Evolutionary conservation across 2,797 vertebrate genomes (phyloP), one percentile per base, ranked within the genome.

Genomic region (Dallia pectoralis): DNA sequence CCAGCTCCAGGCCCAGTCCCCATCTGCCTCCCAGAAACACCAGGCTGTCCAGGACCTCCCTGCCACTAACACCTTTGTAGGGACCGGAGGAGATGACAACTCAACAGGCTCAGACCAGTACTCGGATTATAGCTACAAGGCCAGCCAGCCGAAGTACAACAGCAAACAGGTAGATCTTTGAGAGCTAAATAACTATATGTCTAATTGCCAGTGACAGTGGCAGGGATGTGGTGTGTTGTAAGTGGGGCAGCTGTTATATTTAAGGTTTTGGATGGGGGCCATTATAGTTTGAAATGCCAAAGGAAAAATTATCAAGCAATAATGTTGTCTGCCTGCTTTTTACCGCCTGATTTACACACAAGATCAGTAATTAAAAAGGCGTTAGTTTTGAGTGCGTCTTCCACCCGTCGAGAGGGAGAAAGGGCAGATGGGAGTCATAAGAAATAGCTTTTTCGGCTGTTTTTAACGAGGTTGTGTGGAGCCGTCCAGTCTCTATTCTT

Each of bases 51-150:
- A 99, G 91, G 97, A 99, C 92, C 95, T 99, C 79, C 98, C 98
- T 0, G 97, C 97, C 47, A 91, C 97, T 90, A 99, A 99, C 91
- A 99, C 98, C 77, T 99, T 99, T 82, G 98, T 99, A 80, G 97
- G 98, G 85, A 98, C 97, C 0, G 93, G 93, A 77, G 96, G 97
- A 85, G 97, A 99, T 81, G 97, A 96, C 95, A 98, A 96, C 87
- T 99, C 98, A 18, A 98, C 97, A 4, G 96, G 97, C 84, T 99
- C 98, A 9, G 98, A 99, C 94, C 98, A 99, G 91, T 99, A 98
- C 90, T 99, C 97, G 85, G 97, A 99, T 94, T 99, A 98, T 95
- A 99, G 98, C 95, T 99, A 98, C 94, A 98, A 97, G 93, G 96
- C 96, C 90, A 98, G 93, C 84, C 95, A 96, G 80, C 94, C 94